Evolutionary conservation across 2,113 vertebrate species (phyloP).

Genomic region (Esox niger): DNA sequence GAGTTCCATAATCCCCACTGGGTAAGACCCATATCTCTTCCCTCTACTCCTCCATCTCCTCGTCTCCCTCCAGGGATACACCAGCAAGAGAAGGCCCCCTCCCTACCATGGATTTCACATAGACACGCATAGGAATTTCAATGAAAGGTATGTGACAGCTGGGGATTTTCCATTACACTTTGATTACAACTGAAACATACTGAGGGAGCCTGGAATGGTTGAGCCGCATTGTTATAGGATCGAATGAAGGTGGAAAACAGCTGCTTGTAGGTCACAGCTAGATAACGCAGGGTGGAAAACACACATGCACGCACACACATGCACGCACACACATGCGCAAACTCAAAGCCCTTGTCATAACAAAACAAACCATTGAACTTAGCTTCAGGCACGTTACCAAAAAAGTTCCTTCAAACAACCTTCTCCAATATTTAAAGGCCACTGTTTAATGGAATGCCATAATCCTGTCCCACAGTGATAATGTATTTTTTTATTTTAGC

Average conservation of each 20-base stretch:
- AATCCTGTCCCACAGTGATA: too few species aligned
- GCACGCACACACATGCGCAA: constrained; percentile 1
- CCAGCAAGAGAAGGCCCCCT: constrained; percentile 17
- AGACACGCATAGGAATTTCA: constrained; percentile 11
- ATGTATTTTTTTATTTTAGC: too few species aligned
- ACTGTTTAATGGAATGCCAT: too few species aligned
- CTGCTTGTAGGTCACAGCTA: constrained; percentile 1
- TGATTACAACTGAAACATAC: constrained; percentile 18
- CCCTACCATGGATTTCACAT: constrained; percentile 9
- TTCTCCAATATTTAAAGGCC: too few species aligned
- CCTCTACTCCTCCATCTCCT: too few species aligned
- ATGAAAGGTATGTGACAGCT: constrained; percentile 10
- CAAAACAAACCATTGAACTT: not conserved
- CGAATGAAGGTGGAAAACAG: not conserved
- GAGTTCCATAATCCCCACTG: constrained; percentile 38
- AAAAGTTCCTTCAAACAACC: too few species aligned
- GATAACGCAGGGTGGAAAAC: not conserved
- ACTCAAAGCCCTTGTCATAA: constrained; percentile 1
- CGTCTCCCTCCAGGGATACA: constrained; percentile 1
- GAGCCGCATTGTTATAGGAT: not conserved
- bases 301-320: not conserved
- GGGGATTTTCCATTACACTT: constrained; percentile 28
- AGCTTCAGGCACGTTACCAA: too few species aligned
- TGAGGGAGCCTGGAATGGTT: not conserved
- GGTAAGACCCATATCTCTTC: constrained; percentile 16